Evolutionary conservation across 1,140 invertebrate genomes (phyloP).

Genomic region (Oedothorax gibbosus): DNA sequence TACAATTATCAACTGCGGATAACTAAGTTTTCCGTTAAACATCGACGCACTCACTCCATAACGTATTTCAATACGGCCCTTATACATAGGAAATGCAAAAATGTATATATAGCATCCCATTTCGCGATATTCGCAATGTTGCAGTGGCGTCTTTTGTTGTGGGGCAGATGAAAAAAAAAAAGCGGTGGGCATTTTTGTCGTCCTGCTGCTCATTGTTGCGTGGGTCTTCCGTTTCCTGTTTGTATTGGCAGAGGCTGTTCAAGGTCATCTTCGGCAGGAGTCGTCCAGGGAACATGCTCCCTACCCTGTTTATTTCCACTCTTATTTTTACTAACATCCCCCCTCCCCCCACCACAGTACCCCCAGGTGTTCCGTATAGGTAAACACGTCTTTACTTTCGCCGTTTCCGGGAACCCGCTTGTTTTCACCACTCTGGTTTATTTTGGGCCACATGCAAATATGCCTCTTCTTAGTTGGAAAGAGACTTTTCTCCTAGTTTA

Average conservation of each 20-base stretch:
- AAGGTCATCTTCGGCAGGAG: slow-evolving; percentile 20
- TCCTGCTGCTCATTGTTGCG: slow-evolving; percentile 36
- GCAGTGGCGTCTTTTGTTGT: neutral
- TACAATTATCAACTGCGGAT: too few relatives aligned
- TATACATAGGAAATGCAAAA: too few relatives aligned
- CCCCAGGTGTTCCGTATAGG: neutral
- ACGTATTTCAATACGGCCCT: too few relatives aligned
- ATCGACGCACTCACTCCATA: too few relatives aligned
- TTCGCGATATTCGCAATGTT: neutral
- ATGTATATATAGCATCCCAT: too few relatives aligned
- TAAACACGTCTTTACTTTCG: slow-evolving; percentile 43
- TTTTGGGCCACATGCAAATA: slow-evolving; percentile 40
- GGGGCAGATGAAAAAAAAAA: slow-evolving; percentile 14
- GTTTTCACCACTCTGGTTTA: neutral
- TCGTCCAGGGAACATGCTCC: neutral
- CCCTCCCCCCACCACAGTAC: neutral
- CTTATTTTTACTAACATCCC: neutral
- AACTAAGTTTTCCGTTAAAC: too few relatives aligned
- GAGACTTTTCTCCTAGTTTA: neutral
- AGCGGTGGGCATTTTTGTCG: slow-evolving; percentile 5
- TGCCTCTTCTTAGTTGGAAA: neutral
- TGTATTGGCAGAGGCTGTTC: slow-evolving; percentile 33
- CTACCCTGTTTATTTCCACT: neutral
- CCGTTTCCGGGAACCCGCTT: slow-evolving; percentile 27
- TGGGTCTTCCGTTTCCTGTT: slow-evolving; percentile 58